phyloP scores from a whole-genome alignment of 2,888 invertebrate genomes.

The Flexamia atlantica region DNA sequence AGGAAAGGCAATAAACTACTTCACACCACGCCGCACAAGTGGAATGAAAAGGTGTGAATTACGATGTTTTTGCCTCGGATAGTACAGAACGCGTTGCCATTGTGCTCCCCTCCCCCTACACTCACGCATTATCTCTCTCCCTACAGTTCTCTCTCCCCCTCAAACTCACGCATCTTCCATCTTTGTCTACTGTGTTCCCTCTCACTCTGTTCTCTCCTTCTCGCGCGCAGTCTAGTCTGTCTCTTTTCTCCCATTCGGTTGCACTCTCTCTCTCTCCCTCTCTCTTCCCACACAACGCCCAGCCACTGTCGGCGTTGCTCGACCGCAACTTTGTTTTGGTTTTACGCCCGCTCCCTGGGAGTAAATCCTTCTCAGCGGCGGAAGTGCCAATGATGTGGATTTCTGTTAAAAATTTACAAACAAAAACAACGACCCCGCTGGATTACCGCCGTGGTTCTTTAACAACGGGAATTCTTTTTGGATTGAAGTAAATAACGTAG shows the following conservation, averaged over 20 bases:
- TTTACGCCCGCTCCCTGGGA: neutral
- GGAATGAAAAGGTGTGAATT: neutral
- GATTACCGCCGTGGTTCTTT: constrained; percentile 13
- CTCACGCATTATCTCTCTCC: neutral
- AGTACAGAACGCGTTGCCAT: neutral
- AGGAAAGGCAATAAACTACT: neutral
- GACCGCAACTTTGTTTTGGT: neutral
- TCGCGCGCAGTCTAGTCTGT: neutral
- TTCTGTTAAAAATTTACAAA: constrained; percentile 37
- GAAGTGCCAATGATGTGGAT: constrained; percentile 32
- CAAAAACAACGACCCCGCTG: neutral
- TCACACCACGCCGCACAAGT: neutral
- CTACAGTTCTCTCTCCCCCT: neutral
- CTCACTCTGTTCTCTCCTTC: neutral
- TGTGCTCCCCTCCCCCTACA: neutral
- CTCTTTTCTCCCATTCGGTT: neutral
- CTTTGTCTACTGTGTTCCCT: neutral
- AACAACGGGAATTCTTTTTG: neutral
- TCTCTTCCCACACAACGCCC: neutral
- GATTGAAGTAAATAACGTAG: too few relatives aligned
- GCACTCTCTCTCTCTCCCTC: neutral
- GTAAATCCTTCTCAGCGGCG: constrained; percentile 4
- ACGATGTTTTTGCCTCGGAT: neutral
- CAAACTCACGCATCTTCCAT: neutral
- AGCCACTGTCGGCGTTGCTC: neutral